A percentile compares a stretch with the other conserved stretches of the same genome.
These are phyloP conservation scores for Epiblema foenella DNA, from an alignment of 2,888 invertebrate species.

Conservation along the genomic window DNA sequence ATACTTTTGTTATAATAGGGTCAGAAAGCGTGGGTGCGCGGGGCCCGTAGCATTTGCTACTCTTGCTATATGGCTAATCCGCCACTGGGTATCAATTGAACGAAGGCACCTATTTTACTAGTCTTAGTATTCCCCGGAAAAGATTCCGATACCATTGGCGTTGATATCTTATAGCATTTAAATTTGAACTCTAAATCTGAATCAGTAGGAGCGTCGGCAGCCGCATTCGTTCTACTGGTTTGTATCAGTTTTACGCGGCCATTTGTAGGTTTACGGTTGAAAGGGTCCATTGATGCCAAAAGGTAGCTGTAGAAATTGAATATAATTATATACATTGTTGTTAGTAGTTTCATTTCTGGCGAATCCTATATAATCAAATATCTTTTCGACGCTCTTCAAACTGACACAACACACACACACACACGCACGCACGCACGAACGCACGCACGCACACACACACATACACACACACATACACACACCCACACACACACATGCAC, in stretches of 20 bases:
- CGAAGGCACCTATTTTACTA: slow-evolving; percentile 25
- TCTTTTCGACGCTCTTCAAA: neutral
- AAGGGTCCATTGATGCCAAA: slow-evolving; percentile 29
- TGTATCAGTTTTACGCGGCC: slow-evolving; percentile 24
- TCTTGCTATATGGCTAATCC: too few species aligned
- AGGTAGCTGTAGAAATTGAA: slow-evolving; percentile 15
- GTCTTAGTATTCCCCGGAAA: slow-evolving; percentile 13
- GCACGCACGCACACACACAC: too few species aligned
- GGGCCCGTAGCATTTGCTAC: too few species aligned
- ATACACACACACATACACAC: too few species aligned
- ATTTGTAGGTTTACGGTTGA: slow-evolving; percentile 28
- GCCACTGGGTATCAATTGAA: neutral
- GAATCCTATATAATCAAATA: neutral
- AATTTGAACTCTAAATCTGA: neutral
- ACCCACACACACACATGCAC: too few species aligned
- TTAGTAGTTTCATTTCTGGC: slow-evolving; percentile 6
- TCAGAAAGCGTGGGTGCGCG: too few species aligned
- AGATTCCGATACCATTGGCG: slow-evolving; percentile 7
- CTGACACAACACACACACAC: too few species aligned
- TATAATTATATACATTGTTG: neutral
- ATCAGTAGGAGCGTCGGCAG: neutral
- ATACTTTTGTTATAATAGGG: too few species aligned
- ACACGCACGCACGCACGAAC: too few species aligned
- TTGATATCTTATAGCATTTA: neutral
- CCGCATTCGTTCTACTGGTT: neutral